phyloP scores from a whole-genome alignment of 2,113 vertebrate genomes.

The Oxygymnocypris stewartii region DNA sequence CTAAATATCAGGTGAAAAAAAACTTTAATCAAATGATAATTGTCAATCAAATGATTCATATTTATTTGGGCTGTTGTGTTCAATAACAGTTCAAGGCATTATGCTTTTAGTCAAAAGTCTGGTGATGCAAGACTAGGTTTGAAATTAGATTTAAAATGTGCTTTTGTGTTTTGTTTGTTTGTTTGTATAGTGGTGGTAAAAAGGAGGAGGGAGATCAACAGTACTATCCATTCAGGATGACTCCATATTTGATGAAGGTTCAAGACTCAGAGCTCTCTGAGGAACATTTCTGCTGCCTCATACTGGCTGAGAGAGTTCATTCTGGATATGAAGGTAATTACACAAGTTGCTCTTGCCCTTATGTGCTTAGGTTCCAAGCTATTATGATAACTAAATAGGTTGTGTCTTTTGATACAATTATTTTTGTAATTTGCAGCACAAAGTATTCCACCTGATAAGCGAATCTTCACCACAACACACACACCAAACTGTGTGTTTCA shows the following conservation, averaged over 20 bases:
- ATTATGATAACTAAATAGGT: neutral
- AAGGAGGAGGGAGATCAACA: conserved; percentile 68
- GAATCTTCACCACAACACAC: conserved; percentile 94
- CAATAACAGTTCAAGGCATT: neutral
- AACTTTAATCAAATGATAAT: no score
- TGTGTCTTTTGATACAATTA: neutral
- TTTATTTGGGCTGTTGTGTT: neutral
- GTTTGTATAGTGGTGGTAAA: conserved; percentile 69
- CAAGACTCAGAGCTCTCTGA: conserved; percentile 66
- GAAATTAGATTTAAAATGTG: neutral
- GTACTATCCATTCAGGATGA: conserved; percentile 85
- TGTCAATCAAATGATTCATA: no score
- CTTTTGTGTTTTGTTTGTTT: neutral
- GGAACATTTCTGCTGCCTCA: conserved; percentile 80
- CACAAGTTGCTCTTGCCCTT: neutral
- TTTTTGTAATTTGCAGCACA: conserved; percentile 74
- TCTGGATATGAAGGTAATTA: conserved; percentile 87
- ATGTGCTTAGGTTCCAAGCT: neutral
- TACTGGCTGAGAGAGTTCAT: conserved; percentile 85
- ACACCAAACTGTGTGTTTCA: conserved; percentile 91
- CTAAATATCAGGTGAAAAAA: no score
- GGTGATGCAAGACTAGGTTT: neutral
- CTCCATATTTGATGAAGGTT: conserved; percentile 83
- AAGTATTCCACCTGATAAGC: conserved; percentile 91
- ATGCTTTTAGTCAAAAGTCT: neutral